A percentile compares a stretch with the other conserved stretches of the same genome.
Evolutionary conservation across 2,888 invertebrate species (phyloP).

Genomic region (Apamea epomidion): DNA sequence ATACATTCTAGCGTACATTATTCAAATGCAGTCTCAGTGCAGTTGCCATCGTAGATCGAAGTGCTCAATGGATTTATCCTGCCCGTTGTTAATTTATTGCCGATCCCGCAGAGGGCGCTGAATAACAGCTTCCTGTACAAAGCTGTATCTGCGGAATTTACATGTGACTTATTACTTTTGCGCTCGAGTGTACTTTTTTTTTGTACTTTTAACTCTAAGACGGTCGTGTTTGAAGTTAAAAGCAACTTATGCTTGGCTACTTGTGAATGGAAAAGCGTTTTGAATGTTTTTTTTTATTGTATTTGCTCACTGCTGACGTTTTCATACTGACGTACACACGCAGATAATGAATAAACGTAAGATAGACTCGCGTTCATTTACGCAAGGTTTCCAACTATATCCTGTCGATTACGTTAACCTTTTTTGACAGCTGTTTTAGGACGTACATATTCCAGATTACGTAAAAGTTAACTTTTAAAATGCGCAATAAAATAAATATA

Average conservation of each 20-base stretch:
- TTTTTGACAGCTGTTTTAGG: no score
- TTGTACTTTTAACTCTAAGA: slow-evolving; percentile 17
- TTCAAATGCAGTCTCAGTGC: slow-evolving; percentile 81
- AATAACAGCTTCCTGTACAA: slow-evolving; percentile 79
- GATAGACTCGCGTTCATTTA: background rate
- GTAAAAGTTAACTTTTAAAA: no score
- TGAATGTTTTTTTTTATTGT: background rate
- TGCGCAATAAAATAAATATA: no score
- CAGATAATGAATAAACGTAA: background rate
- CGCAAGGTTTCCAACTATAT: background rate
- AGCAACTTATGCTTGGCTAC: background rate
- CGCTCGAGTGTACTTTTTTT: slow-evolving; percentile 13
- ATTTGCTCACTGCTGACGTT: background rate
- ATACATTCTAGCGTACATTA: slow-evolving; percentile 76
- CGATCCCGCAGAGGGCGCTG: slow-evolving; percentile 79
- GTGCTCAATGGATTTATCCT: slow-evolving; percentile 83
- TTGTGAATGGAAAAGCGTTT: background rate
- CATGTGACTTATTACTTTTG: slow-evolving; percentile 49
- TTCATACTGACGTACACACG: no score
- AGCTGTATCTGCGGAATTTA: slow-evolving; percentile 57
- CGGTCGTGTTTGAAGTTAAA: background rate
- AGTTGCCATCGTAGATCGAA: slow-evolving; percentile 79
- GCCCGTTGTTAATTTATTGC: slow-evolving; percentile 84
- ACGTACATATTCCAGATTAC: no score
- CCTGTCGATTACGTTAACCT: no score